Evolutionary conservation across 2,888 invertebrate genomes (phyloP).

Genomic region (Amblyjoppa proteus): DNA sequence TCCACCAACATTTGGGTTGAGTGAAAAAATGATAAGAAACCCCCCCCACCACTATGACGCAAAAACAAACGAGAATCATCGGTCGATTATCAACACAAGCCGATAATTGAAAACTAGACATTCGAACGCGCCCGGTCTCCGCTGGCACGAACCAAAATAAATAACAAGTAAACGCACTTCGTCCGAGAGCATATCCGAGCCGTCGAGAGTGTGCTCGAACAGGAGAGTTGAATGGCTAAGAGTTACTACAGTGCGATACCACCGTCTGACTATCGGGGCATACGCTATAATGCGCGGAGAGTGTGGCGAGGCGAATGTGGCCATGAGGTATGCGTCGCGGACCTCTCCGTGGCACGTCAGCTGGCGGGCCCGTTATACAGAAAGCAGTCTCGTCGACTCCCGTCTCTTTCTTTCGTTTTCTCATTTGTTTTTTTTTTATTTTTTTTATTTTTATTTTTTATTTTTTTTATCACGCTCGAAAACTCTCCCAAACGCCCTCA

Average conservation of each 20-base stretch:
- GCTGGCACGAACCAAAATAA: conserved; percentile 61
- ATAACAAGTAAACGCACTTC: conserved; percentile 49
- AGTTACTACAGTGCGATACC: conserved; percentile 23
- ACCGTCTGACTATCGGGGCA: not conserved
- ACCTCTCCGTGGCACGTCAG: conserved; percentile 41
- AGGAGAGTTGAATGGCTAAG: conserved; percentile 52
- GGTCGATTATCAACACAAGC: not conserved
- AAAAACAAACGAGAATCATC: not conserved
- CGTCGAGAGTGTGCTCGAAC: conserved; percentile 26
- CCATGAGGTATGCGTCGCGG: conserved; percentile 44
- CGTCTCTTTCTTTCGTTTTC: not conserved
- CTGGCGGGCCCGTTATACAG: conserved; percentile 46
- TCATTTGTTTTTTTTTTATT: not conserved
- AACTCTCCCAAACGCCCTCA: not conserved
- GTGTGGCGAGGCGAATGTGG: conserved; percentile 24
- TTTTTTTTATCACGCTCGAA: not conserved
- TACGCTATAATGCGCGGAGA: not conserved
- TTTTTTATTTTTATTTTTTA: not conserved
- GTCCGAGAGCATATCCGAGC: not conserved
- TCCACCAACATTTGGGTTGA: no score
- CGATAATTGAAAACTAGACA: not conserved
- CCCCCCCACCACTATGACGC: not conserved
- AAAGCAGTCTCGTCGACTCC: conserved; percentile 19
- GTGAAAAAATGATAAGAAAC: not conserved
- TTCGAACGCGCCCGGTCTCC: conserved; percentile 36